Percentiles rank a stretch among this genome's conserved stretches.
These are phyloP conservation scores for Drosophila burlai DNA, from an alignment of 1,140 invertebrate species.

Conservation along the genomic window DNA sequence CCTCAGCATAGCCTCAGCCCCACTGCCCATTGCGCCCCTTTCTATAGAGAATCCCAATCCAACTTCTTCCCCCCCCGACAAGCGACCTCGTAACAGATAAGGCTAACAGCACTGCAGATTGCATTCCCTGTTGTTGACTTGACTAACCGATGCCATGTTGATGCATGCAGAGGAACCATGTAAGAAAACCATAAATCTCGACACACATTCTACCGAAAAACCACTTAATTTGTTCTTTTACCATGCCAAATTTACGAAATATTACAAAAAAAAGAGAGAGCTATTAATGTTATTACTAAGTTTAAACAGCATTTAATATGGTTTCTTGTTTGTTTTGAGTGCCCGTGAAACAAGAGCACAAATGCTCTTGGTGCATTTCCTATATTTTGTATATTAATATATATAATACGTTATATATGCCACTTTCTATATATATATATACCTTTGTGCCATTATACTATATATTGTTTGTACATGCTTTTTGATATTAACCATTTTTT, in stretches of 20 bases:
- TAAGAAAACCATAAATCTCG: constrained; percentile 16
- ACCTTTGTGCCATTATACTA: constrained; percentile 63
- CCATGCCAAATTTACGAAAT: constrained; percentile 18
- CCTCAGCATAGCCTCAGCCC: neutral
- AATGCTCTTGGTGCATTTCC: constrained; percentile 39
- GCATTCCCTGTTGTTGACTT: constrained; percentile 59
- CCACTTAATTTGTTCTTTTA: constrained; percentile 56
- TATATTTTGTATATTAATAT: constrained; percentile 38
- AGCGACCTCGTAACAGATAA: constrained; percentile 36
- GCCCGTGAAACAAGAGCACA: constrained; percentile 43
- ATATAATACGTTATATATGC: constrained; percentile 56
- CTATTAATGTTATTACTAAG: constrained; percentile 6
- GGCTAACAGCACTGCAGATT: constrained; percentile 58
- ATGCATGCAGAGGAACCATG: constrained; percentile 17
- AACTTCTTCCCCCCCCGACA: constrained; percentile 26
- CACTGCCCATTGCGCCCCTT: neutral
- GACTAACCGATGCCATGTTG: constrained; percentile 48
- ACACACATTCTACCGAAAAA: constrained; percentile 10
- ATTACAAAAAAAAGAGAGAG: constrained; percentile 9
- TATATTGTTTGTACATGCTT: constrained; percentile 73
- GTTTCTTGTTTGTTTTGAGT: constrained; percentile 39
- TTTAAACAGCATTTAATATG: neutral
- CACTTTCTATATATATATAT: constrained; percentile 36
- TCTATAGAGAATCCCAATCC: constrained; percentile 5
- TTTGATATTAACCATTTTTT: constrained; percentile 80